Percentiles rank a stretch among this genome's conserved stretches.
Evolutionary conservation across 2,797 vertebrate species (phyloP).

Genomic region (Trachops cirrhosus): DNA sequence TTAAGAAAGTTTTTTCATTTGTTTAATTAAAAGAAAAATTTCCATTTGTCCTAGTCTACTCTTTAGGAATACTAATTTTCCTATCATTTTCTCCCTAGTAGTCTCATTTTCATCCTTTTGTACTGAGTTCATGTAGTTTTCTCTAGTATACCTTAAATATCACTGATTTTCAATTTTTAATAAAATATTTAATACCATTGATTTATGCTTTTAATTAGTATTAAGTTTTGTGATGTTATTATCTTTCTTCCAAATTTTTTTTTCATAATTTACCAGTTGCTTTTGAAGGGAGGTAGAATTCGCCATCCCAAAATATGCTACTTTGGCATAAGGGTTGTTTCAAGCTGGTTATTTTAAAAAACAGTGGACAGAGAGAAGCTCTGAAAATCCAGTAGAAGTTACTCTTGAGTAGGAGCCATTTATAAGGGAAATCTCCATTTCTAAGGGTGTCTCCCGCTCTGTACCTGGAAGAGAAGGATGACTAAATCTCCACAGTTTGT

Average conservation of each 20-base stretch:
- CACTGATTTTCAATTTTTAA: not conserved
- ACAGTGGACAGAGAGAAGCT: not conserved
- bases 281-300: not conserved
- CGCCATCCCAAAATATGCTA: not conserved
- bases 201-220: slow-evolving; percentile 16
- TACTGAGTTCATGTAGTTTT: not conserved
- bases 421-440: not conserved
- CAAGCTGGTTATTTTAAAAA: not conserved
- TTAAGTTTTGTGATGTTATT: not conserved
- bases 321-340: not conserved
- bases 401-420: not conserved
- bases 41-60: not conserved
- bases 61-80: not conserved
- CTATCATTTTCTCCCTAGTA: not conserved
- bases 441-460: not conserved
- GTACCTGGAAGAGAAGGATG: not conserved
- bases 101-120: not conserved
- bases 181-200: not conserved
- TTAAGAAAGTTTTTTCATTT: not conserved
- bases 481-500: not conserved
- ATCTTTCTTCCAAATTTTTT: not conserved
- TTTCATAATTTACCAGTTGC: not conserved
- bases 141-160: not conserved
- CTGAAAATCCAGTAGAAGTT: not conserved
- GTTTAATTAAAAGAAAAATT: not conserved